phyloP scores from a whole-genome alignment of 2,797 vertebrate species.

The Molossus alvarezi region DNA sequence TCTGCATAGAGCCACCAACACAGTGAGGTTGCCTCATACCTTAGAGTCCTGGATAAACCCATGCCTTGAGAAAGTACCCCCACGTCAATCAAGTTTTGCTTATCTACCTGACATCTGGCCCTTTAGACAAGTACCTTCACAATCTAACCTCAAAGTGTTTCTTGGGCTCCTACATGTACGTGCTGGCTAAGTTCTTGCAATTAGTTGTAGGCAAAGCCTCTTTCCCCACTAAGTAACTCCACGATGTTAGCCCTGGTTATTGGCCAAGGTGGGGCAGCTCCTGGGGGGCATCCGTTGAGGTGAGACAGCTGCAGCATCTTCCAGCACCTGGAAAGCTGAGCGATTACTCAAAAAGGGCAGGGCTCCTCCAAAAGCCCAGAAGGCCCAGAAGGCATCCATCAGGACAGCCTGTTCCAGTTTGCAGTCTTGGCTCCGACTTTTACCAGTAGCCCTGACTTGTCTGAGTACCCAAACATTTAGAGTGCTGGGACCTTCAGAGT shows the following conservation, averaged over 20 bases:
- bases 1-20: background rate
- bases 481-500: background rate
- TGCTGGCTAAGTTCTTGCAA: background rate
- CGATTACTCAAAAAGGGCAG: background rate
- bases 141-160: background rate
- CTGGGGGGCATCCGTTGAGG: background rate
- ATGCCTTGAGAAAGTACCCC: background rate
- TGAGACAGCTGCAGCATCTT: background rate
- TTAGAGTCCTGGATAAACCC: background rate
- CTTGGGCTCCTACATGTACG: background rate
- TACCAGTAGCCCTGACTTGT: background rate
- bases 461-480: background rate
- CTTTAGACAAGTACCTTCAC: background rate
- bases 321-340: background rate
- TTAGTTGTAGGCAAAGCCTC: background rate
- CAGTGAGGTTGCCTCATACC: background rate
- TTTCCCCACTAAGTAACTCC: background rate
- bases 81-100: background rate
- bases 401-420: background rate
- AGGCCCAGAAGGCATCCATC: background rate
- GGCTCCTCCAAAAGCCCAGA: background rate
- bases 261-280: background rate
- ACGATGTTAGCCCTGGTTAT: background rate
- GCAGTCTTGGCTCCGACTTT: background rate
- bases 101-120: background rate